phyloP scores from a whole-genome alignment of 1,140 invertebrate species.

The Adoxophyes honmai region DNA sequence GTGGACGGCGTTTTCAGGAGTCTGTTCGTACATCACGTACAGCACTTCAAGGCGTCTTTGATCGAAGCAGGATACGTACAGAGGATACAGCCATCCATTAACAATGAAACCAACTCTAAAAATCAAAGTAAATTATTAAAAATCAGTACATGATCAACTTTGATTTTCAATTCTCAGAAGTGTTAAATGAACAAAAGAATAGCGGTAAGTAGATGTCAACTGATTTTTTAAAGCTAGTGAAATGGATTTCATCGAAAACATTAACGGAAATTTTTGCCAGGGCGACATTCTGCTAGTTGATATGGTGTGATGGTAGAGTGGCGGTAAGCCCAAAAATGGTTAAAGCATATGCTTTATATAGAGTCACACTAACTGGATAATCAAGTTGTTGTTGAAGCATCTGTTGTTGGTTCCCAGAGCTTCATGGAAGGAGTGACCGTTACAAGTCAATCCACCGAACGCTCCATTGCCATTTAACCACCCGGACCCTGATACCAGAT shows the following conservation, averaged over 20 bases:
- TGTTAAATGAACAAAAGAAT: too few relatives aligned
- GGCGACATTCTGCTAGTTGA: too few relatives aligned
- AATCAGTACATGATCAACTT: too few relatives aligned
- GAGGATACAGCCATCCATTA: constrained; percentile 45
- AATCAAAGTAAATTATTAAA: too few relatives aligned
- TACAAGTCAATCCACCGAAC: constrained; percentile 51
- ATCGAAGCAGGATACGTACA: constrained; percentile 63
- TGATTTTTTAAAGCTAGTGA: too few relatives aligned
- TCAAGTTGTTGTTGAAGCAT: constrained; percentile 53
- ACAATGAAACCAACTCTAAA: constrained; percentile 53
- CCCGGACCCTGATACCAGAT: constrained; percentile 41
- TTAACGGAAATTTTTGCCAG: too few relatives aligned
- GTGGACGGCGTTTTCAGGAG: constrained; percentile 41
- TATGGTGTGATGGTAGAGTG: too few relatives aligned
- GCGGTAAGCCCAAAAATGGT: too few relatives aligned
- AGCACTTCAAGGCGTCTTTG: constrained; percentile 53
- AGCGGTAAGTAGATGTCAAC: too few relatives aligned
- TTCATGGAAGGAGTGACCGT: constrained; percentile 37
- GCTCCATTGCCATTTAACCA: constrained; percentile 53
- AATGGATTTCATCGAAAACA: too few relatives aligned
- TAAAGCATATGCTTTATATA: too few relatives aligned
- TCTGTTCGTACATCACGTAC: constrained; percentile 58
- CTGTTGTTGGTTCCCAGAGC: constrained; percentile 36
- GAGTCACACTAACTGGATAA: constrained; percentile 46
- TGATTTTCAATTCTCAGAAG: too few relatives aligned